Conservation (phyloP, 2,797 vertebrate species). For the Micrastur ruficollis region DNA sequence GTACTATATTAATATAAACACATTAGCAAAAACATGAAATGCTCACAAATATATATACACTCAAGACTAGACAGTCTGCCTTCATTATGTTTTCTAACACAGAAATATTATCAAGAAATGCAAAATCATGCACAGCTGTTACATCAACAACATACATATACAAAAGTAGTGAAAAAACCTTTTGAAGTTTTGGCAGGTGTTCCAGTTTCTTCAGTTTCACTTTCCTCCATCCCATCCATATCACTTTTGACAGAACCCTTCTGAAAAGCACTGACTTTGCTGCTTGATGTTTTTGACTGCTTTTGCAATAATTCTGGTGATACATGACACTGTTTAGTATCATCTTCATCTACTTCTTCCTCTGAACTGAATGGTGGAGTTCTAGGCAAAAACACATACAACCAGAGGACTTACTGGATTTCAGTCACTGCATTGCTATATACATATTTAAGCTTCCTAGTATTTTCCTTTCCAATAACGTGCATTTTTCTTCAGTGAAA, state of each 20-base stretch:
- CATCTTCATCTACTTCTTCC: slow-evolving; percentile 70
- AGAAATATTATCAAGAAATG: neutral
- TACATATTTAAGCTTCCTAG: neutral
- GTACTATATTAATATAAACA: neutral
- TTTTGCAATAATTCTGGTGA: slow-evolving; percentile 42
- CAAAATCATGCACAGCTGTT: neutral
- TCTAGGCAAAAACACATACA: slow-evolving; percentile 33
- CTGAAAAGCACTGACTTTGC: neutral
- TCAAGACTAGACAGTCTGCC: neutral
- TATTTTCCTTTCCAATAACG: neutral
- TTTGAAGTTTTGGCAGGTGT: slow-evolving; percentile 51
- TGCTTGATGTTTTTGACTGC: neutral
- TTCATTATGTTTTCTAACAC: neutral
- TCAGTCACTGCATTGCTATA: neutral
- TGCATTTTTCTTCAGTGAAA: neutral
- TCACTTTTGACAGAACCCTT: slow-evolving; percentile 36
- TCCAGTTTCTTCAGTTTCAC: slow-evolving; percentile 35
- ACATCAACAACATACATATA: neutral
- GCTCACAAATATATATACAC: neutral
- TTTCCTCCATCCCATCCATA: slow-evolving; percentile 4
- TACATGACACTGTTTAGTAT: slow-evolving; percentile 6
- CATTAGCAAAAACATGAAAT: neutral
- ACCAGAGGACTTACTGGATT: neutral
- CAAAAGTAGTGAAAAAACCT: slow-evolving; percentile 42
- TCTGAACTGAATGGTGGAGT: slow-evolving; percentile 80